Base-by-base conservation (phyloP, 2,113 vertebrate genomes). In the Phalacrocorax aristotelis region DNA sequence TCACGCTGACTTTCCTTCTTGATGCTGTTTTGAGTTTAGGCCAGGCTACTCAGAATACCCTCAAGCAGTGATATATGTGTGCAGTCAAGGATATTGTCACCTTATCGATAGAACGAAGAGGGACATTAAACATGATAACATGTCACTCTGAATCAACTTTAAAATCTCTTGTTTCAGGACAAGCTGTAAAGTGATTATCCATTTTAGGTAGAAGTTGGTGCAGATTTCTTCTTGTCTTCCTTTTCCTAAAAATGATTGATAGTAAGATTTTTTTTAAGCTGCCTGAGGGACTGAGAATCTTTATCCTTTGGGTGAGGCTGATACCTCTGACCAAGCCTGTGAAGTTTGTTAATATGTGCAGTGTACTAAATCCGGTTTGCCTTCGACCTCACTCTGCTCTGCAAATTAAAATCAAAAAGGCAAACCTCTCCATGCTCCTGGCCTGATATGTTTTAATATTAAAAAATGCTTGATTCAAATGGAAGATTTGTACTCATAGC, bases 181-280 rank as follows among this genome's bases (percentile, higher is more conserved):
- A 77, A 42, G 42, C 36, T 75, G 54, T 83, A 75, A 89, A 93
- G 70, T 64, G 55, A 84, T 93, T 87, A 54, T 89, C 90, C 91
- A 75, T 83, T 95, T 91, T 27, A 90, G 62, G 55, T 34, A 58
- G 75, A 84, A 87, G 26, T 38, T 66, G 15, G 10, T 60, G 15
- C 22, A 74, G 64, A 86, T 86, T 95, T 94, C 69, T 80, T 93
- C 90, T 83, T 89, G n/a, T 70, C 81, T 66, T 87, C 25, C 49
- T 93, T 83, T 95, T 57, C 61, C n/a, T 51, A 62, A 77, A 92
- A 86, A 27, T 1, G 9, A 70, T 85, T 1, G 0, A 80, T 87
- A 83, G 16, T 46, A 25, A 64, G 60, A 51, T 62, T 25, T 69
- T 69, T 78, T 85, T 44, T 49, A 92, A 81, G 46, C 13, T 90